Evolutionary conservation across 2,888 invertebrate genomes (phyloP), one percentile per base, ranked within the genome.

Genomic region (Melanostoma mellinum): DNA sequence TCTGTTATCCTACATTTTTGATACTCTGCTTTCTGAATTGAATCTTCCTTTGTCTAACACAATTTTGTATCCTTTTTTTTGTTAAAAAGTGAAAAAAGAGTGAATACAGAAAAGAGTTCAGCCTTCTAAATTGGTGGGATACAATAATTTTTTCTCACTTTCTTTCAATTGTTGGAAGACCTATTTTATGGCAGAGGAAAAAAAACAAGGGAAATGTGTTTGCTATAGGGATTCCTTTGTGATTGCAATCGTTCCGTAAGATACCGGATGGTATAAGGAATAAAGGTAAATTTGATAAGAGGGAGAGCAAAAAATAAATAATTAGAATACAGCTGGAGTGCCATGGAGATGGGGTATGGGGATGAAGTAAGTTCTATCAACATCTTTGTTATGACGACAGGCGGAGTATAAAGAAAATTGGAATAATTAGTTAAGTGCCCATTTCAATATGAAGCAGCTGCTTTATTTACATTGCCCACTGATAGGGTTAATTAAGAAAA

Each of bases 241-340:
- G 67, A 60, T 60, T 67, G 67, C 73, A 67, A 78, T 73, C 67
- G 78, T 46, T 60, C 30, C 44, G 8, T 60, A 60, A 48, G 60
- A 67, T 60, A 35, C 55, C 20, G 69, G 40, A 52, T 74, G 74
- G 30, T 33, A 30, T 4, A 32, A 10, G 46, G 42, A 63, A 63
- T 44, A 44, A 8, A 73, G 65, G 40, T 63, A 50, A 58, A 58
- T 46, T 74, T 58, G 53, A 63, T 73, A 36, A 72, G 30, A 58
- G 9, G 50, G 10, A 35, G 35, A 3, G 20, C 44, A n/a, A 38
- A 20, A 56, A 44, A 60, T 33, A 4, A 52, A 48, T 73, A 73
- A 73, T 73, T 73, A 20, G n/a, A 56, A 63, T 48, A 48, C 9
- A 10, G 33, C 55, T 55, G 46, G 2, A 9, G 38, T 38, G 20